Percentiles rank a stretch among this genome's conserved stretches.
These are phyloP conservation scores for Temnothorax curvispinosus DNA, from an alignment of 1,140 invertebrate species.

Conservation along the genomic window DNA sequence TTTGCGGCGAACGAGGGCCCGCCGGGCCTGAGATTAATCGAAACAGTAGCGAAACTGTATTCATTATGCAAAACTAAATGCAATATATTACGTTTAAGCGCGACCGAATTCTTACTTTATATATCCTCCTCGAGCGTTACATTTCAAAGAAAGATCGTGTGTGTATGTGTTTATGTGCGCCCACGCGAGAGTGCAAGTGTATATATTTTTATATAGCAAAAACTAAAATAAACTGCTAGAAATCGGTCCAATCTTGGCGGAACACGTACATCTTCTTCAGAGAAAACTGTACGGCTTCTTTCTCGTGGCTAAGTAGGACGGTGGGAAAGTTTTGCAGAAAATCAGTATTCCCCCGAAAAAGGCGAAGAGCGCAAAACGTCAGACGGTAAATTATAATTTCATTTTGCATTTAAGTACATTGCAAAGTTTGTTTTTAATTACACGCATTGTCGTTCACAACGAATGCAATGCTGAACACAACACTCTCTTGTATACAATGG, in stretches of 20 bases:
- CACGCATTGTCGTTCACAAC: not conserved
- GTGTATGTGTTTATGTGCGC: not conserved
- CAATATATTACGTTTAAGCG: conserved; percentile 36
- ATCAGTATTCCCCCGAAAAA: conserved; percentile 10
- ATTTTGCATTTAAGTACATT: not conserved
- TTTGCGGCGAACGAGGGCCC: conserved; percentile 14
- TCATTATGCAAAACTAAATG: conserved; percentile 47
- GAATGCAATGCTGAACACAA: not conserved
- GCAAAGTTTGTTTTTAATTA: conserved; percentile 24
- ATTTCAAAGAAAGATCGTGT: not conserved
- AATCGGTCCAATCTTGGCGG: not conserved
- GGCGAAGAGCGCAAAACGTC: not conserved
- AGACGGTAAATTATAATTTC: conserved; percentile 19
- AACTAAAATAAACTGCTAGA: not conserved
- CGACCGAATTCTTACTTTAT: conserved; percentile 6
- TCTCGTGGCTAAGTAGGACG: conserved; percentile 4
- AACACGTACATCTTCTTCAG: conserved; percentile 4
- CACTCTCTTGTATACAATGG: not conserved
- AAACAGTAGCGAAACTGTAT: conserved; percentile 37
- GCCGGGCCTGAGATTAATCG: conserved; percentile 37
- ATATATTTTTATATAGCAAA: not conserved
- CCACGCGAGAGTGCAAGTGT: not conserved
- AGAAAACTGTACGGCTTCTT: conserved; percentile 8
- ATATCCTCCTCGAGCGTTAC: not conserved
- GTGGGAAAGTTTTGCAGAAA: conserved; percentile 15